Evolutionary conservation across 2,888 invertebrate species (phyloP).

Genomic region (Melipona beecheii): DNA sequence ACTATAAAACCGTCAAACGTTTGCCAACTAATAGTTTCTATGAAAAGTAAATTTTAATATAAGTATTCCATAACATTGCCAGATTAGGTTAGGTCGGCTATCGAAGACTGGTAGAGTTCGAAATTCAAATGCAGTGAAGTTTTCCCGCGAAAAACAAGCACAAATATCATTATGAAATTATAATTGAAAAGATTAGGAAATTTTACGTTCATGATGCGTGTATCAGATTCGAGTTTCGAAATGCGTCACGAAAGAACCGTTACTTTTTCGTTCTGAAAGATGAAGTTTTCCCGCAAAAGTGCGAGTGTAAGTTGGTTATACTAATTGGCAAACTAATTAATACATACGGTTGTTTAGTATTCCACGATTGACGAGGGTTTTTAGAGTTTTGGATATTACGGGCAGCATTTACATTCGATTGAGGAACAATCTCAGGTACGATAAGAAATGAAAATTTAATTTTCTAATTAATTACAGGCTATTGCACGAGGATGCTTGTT

Average conservation of each 20-base stretch:
- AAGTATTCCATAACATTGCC: not conserved
- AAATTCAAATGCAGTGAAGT: conserved; percentile 28
- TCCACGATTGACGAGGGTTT: conserved; percentile 11
- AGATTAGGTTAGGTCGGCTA: not conserved
- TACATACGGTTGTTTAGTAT: conserved; percentile 40
- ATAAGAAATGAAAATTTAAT: conserved; percentile 2
- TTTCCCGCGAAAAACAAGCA: not conserved
- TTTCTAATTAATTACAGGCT: not conserved
- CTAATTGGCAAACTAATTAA: not conserved
- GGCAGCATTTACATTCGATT: conserved; percentile 25
- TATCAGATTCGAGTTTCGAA: not conserved
- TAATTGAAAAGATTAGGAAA: not conserved
- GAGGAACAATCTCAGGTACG: conserved; percentile 4
- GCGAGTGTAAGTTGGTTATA: not conserved
- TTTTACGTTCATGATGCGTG: not conserved
- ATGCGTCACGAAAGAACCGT: not conserved
- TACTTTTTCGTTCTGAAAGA: not conserved
- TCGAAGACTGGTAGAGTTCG: not conserved
- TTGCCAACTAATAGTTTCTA: conserved; percentile 23
- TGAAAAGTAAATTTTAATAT: not conserved
- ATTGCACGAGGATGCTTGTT: not conserved
- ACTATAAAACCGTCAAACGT: conserved; percentile 18
- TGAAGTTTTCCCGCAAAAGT: not conserved
- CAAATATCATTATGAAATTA: conserved; percentile 1
- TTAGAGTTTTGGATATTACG: conserved; percentile 14